Conservation (phyloP, 2,113 vertebrate genomes). For the Morone chrysops region DNA sequence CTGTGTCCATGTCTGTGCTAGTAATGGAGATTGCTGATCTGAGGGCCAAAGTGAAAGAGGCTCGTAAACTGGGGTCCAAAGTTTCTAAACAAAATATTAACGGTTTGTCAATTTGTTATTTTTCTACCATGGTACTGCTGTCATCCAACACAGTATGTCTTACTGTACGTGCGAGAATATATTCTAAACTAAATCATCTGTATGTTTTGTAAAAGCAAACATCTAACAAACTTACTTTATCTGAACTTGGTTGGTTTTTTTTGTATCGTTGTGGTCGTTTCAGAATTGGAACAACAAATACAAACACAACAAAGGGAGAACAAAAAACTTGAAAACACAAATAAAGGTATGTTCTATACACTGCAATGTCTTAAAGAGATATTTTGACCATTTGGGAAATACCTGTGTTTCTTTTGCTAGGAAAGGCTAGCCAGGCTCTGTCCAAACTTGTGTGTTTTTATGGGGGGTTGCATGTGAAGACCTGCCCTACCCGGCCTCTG, state of each 20-base stretch:
- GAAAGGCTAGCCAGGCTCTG: no score
- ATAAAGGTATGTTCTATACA: constrained; percentile 37
- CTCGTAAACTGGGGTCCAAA: background rate
- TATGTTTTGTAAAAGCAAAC: background rate
- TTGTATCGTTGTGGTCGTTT: background rate
- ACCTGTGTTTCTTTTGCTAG: background rate
- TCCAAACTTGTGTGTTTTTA: no score
- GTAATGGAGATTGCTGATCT: constrained; percentile 52
- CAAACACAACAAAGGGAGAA: constrained; percentile 32
- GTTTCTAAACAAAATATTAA: background rate
- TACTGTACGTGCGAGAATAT: background rate
- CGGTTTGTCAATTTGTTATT: constrained; percentile 37
- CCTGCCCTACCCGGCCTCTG: no score
- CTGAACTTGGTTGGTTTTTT: background rate
- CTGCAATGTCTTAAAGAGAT: background rate
- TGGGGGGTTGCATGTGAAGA: no score
- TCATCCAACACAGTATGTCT: background rate
- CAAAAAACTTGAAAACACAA: constrained; percentile 36
- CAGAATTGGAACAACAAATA: constrained; percentile 48
- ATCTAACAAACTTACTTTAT: no score
- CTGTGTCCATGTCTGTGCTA: constrained; percentile 14
- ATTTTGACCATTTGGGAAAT: background rate
- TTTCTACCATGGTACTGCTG: background rate
- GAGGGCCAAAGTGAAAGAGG: background rate
- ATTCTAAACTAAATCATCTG: background rate